Base-by-base conservation (phyloP, 2,888 invertebrate genomes). In the Limnephilus auricula region DNA sequence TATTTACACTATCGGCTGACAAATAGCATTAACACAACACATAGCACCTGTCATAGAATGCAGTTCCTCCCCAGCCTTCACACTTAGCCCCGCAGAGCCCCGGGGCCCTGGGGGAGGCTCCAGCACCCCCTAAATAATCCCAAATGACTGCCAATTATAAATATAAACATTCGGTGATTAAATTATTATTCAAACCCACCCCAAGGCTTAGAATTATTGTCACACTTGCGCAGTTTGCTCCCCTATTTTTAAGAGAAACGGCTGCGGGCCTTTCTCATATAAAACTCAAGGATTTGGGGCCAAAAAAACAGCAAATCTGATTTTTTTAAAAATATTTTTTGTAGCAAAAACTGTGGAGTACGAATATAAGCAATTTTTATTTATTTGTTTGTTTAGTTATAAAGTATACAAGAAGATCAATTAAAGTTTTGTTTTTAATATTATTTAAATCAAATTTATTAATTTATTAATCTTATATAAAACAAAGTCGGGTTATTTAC, bases 61-160 rank as follows among this genome's bases (percentile, higher is more conserved):
- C 30, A 80, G 34, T 34, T n/a, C 80, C 4, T 34, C 83, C 83
- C 83, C 34, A 25, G 83, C 37, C 50, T 85, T 65, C 79, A 84
- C 31, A 79, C 65, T 65, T 25, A 65, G 37, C 90, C 84, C 78
- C 2, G 13, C n/a, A 1, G 34, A 80, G 85, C 40, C 50, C 10
- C 18, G 18, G 2, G 9, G 65, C 10, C 45, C 45, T 50, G 13
- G 50, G 50, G 79, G 79, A 45, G 78, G 30, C 80, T 2, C 25
- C 13, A 32, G n/a, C 30, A 32, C 79, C 79, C 90, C 90, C 80
- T 87, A 86, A 79, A 90, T 90, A 87, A 90, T 90, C 91, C 91
- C 91, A 89, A 91, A 91, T 91, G 88, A 89, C 91, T 83, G 65
- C 65, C 89, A 91, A 91, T 91, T 91, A 91, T 91, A 91, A 91